Evolutionary conservation across 2,888 invertebrate species (phyloP), one percentile per base, ranked within the genome.

Genomic region (Charanyca ferruginea): DNA sequence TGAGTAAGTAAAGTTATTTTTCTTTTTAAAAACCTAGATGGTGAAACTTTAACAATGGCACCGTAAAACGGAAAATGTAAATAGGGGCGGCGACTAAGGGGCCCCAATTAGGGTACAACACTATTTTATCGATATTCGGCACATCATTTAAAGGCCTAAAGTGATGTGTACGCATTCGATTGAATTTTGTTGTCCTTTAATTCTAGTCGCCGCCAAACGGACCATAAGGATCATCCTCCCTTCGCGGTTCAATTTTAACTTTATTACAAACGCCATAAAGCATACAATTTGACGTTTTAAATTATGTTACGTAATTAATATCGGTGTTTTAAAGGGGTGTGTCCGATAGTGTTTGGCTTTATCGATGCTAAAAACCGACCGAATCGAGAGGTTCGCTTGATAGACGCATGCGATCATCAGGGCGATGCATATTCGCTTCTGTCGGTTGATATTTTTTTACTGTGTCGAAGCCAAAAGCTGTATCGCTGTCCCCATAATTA

Each of bases 91-190:
- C 85, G 91, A 82, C 87, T 90, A 86, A 85, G 91, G 94, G 94
- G 94, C 94, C 95, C 94, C 92, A 87, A 85, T 93, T 90, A 88
- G 81, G 78, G 85, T 88, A 80, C 88, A 79, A 86, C 91, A 91
- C 87, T 89, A 87, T 92, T 91, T 87, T 83, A 85, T 88, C 88
- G 93, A 88, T 76, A 89, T 93, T 89, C 92, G 87, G 83, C 90
- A 89, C 91, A 88, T 90, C 89, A 83, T 90, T 94, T 94, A 93
- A 94, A 94, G 95, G 95, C 95, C 95, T 94, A 93, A 94, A 94
- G 93, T 87, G 88, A 89, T 94, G 93, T 91, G 91, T 81, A 85
- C 87, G 91, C 86, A 92, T 93, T 89, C 91, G 89, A 81, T 89
- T 81, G 89, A 90, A 93, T 92, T 90, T 87, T 92, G 90, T 83